Base-by-base conservation (phyloP, 2,888 invertebrate species). In the Seira musarum region DNA sequence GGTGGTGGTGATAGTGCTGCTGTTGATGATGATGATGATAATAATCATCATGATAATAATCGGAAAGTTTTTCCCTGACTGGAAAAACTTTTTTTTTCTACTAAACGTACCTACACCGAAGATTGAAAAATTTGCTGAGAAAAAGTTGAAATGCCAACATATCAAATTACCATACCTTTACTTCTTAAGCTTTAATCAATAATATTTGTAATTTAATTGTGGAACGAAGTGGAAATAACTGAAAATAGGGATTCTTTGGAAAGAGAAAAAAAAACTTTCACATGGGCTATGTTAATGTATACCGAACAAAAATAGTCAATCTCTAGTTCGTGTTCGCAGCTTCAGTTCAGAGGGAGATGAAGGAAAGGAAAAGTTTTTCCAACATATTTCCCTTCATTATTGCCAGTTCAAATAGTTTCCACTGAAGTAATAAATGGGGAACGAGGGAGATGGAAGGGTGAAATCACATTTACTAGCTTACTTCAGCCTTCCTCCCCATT, bases 141-240 rank as follows among this genome's bases (percentile, higher is more conserved):
- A 57, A 40, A 57, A 57, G 57, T 57, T 10, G 8, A 57, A 57
- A 57, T 17, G 17, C 10, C n/a, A 17, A 10, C 57, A 17, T 57
- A 57, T 57, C 57, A 57, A 57, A 57, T 57, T 57, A 57, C 57
- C n/a, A 40, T 8, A 40, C 5, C 40, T 13, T 40, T 13, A 40
- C 40, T 40, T 40, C 40, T 40, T 40, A 5, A 40, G 40, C 40
- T 40, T 40, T 40, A 13, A 40, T 40, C 40, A 57, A 57, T 57
- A 57, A 57, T 57, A 57, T 57, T 57, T 57, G 57, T 57, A 57
- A 57, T 57, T 57, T 57, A 57, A 57, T 57, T 57, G 57, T 57
- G 57, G 57, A 57, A n/a, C 17, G 57, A n/a, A n/a, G 57, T 5
- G 40, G 40, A 13, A 40, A 40, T 40, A 40, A 40, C 6, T 40